phyloP scores from a whole-genome alignment of 2,113 vertebrate species.

The Gymnarchus niloticus region DNA sequence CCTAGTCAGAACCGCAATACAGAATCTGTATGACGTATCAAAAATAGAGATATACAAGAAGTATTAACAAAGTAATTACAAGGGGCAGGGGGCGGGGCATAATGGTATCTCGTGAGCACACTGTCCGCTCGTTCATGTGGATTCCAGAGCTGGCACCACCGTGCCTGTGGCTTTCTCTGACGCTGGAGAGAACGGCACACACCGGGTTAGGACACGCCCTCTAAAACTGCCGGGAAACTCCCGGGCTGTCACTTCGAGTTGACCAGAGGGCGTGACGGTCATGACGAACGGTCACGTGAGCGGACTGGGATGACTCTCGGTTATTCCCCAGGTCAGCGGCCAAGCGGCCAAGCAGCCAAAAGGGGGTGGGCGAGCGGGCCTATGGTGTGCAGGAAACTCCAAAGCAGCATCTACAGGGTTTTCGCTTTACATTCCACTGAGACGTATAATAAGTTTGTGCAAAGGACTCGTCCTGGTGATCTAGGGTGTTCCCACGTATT shows the following conservation, averaged over 20 bases:
- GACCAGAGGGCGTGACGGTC: background rate
- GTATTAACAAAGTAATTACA: conserved; percentile 52
- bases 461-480: conserved; percentile 45
- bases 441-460: conserved; percentile 40
- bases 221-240: background rate
- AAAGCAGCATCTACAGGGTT: conserved; percentile 69
- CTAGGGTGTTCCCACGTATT: conserved; percentile 35
- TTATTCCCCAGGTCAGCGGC: background rate
- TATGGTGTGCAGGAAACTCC: conserved; percentile 53
- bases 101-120: conserved; percentile 39
- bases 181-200: conserved; percentile 26
- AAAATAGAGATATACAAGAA: conserved; percentile 62
- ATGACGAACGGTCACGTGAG: background rate
- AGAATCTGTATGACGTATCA: conserved; percentile 57
- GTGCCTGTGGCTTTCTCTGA: conserved; percentile 37
- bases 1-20: conserved; percentile 38
- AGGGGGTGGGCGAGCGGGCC: conserved; percentile 43
- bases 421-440: conserved; percentile 63
- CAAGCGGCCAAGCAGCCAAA: conserved; percentile 53
- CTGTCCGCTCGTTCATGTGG: conserved; percentile 38
- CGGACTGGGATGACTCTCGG: too few species aligned
- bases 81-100: conserved; percentile 31
- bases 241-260: conserved; percentile 25
- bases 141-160: background rate
- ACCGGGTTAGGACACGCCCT: background rate